phyloP scores from a whole-genome alignment of 2,113 vertebrate genomes.

The Anhinga anhinga region DNA sequence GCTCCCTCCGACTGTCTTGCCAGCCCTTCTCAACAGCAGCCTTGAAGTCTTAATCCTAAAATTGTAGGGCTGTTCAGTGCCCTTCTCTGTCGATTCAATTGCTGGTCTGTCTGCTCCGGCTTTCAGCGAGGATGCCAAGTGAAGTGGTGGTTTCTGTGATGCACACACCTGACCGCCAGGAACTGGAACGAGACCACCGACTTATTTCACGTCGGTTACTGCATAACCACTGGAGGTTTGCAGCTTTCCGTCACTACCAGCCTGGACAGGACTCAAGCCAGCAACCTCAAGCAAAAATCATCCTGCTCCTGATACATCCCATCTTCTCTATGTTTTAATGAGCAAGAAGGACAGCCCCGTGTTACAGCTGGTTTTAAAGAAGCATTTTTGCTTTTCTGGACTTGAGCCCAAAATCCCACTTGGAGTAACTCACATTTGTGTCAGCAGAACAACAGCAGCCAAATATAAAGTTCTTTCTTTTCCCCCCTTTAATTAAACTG shows the following conservation, averaged over 20 bases:
- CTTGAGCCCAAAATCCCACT: not conserved
- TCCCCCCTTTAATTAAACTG: not conserved
- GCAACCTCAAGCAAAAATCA: not conserved
- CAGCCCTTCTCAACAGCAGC: not conserved
- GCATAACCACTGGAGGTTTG: not conserved
- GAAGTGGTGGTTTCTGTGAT: not conserved
- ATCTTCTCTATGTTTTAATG: not conserved
- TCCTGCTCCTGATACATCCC: not conserved
- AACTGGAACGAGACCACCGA: not conserved
- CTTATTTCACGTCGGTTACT: not conserved
- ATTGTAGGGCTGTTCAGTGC: not conserved
- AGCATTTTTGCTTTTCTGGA: not conserved
- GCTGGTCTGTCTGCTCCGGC: not conserved
- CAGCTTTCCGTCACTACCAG: not conserved
- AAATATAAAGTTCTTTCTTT: not conserved
- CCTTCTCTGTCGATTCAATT: not conserved
- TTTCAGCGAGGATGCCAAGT: not conserved
- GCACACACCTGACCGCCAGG: not conserved
- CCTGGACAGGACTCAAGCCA: not conserved
- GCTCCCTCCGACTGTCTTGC: fast-evolving
- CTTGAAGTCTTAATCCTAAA: not conserved
- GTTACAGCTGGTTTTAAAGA: not conserved
- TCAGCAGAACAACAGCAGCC: not conserved
- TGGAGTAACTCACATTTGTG: not conserved
- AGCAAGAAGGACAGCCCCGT: not conserved